Base-by-base conservation (phyloP, 2,888 invertebrate species). In the Caenorhabditis plicata region DNA sequence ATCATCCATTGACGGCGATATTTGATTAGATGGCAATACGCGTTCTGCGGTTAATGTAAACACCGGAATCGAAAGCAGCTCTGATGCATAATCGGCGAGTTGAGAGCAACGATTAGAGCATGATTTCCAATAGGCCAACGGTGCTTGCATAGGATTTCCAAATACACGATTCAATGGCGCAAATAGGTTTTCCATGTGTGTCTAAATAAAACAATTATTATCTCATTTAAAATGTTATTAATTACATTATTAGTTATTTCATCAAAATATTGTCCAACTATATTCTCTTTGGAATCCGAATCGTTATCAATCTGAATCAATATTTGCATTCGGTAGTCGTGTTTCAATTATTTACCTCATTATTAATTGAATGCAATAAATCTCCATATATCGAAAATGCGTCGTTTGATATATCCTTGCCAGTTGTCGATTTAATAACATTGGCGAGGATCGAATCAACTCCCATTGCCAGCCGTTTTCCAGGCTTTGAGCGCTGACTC, bases 361-460 rank as follows among this genome's bases (percentile, higher is more conserved):
- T 7, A 27, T 35, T 45, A 7, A 58, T 52, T 25, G 40, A 38
- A 15, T 60, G 49, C 15, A 60, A 50, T 9, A 60, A 49, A 15
- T 60, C 60, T 38, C 48, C 52, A 39, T 54, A 60, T 19, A 60
- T 31, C 1, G 49, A 27, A 23, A 53, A 22, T n/a, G 48, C 38
- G 13, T 56, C 50, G 20, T 15, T 19, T 20, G 20, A 23, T 9
- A 38, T 46, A 17, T 33, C 56, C 15, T 40, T 47, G 11, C 31
- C 41, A n/a, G 25, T 25, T 17, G 23, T 23, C 33, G 45, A 53
- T 29, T 71, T 64, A 20, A 70, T 57, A 5, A 73, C 73, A 40
- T 70, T 71, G 4, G 73, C 74, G 20, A 74, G 50, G 13, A 75
- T 42, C 5, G 71, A 64, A 52, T 75, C 74, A 2, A 74, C 68